Conservation (phyloP, 2,113 vertebrate genomes). For the Pedionomus torquatus region DNA sequence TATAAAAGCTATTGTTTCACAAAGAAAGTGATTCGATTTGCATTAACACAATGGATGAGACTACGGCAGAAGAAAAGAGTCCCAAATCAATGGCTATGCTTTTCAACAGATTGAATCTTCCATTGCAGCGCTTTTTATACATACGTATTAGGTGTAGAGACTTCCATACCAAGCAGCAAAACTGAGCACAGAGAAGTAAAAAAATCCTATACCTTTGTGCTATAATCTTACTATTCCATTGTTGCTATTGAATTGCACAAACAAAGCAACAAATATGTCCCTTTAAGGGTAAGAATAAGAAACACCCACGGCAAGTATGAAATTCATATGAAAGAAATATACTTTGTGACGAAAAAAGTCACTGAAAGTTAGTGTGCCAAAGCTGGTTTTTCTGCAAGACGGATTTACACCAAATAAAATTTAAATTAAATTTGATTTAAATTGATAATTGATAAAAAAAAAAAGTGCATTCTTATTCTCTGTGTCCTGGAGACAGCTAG, state of each 20-base stretch:
- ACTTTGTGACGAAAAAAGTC: background rate
- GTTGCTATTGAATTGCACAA: background rate
- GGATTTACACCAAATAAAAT: background rate
- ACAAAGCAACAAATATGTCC: background rate
- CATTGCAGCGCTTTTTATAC: background rate
- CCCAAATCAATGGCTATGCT: slow-evolving; percentile 42
- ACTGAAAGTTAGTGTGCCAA: background rate
- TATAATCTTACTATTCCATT: background rate
- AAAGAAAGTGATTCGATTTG: slow-evolving; percentile 24
- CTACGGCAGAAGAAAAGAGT: background rate
- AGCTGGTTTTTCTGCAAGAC: background rate
- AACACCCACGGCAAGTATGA: background rate
- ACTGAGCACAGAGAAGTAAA: background rate
- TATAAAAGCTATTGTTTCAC: slow-evolving; percentile 41
- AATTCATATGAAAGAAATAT: background rate
- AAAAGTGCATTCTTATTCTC: background rate
- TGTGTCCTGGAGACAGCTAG: background rate
- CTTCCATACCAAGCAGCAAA: background rate
- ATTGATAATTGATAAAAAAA: background rate
- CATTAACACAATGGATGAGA: slow-evolving; percentile 21
- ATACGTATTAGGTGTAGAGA: background rate
- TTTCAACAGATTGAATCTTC: slow-evolving; percentile 54
- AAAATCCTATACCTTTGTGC: background rate
- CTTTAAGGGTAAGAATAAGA: background rate
- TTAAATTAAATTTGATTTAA: background rate